These are phyloP conservation scores for Nesogale talazaci DNA, from an alignment of 2,113 vertebrate species.

Conservation along the genomic window DNA sequence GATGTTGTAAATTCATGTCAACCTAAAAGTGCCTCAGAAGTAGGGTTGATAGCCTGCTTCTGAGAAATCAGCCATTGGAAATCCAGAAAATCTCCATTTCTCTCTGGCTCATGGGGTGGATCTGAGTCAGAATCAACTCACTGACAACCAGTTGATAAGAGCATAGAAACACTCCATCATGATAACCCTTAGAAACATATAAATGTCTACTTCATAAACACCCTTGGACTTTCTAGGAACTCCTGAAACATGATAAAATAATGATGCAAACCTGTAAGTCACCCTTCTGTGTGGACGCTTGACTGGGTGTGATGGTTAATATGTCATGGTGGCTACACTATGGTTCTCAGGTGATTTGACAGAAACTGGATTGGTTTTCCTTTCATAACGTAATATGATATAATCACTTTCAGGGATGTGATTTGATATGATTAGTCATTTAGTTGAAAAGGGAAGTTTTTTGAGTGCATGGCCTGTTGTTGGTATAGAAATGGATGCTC, in stretches of 20 bases:
- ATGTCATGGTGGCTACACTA: background rate
- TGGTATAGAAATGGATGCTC: background rate
- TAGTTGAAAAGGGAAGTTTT: background rate
- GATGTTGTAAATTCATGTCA: background rate
- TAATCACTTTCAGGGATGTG: background rate
- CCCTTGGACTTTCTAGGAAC: background rate
- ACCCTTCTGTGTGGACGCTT: accelerated
- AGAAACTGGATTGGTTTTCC: background rate
- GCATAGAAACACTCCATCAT: background rate
- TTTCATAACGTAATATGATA: background rate
- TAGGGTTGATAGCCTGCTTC: background rate
- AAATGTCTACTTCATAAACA: background rate
- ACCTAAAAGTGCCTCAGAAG: background rate
- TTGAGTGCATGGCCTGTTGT: background rate
- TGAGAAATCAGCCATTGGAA: background rate
- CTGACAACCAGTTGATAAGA: background rate
- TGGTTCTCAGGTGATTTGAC: background rate
- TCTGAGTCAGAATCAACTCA: background rate
- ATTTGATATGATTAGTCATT: background rate
- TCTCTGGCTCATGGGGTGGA: background rate
- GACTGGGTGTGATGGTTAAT: background rate
- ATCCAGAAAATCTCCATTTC: background rate
- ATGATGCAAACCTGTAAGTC: accelerated
- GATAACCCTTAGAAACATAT: accelerated
- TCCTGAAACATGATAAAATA: background rate